Conservation (phyloP, 2,797 vertebrate species). For the Acridotheres tristis region DNA sequence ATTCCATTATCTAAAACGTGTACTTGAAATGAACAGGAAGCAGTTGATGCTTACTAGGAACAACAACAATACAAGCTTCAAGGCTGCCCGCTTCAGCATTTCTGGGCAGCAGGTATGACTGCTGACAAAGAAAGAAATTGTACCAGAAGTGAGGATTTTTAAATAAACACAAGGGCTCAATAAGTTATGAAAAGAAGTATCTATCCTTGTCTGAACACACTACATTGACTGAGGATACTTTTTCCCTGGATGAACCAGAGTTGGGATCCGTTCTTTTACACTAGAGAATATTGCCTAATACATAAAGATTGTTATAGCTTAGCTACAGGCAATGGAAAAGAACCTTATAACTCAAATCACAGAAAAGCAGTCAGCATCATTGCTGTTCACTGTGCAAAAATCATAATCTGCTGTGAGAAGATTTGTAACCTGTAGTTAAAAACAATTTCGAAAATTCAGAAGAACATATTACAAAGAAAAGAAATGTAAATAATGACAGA, state of each 20-base stretch:
- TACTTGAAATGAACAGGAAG: background rate
- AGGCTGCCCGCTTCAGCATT: background rate
- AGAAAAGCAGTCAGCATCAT: background rate
- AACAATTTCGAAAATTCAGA: background rate
- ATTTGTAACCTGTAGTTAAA: background rate
- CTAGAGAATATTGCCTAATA: background rate
- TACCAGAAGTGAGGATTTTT: background rate
- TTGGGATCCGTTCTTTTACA: background rate
- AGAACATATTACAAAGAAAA: background rate
- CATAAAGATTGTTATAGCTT: background rate
- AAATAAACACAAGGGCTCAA: background rate
- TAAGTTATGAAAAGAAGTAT: accelerated
- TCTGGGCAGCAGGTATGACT: background rate
- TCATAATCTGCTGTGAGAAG: background rate
- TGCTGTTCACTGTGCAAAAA: background rate
- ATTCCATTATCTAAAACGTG: background rate
- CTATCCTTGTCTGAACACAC: background rate
- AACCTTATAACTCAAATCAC: background rate
- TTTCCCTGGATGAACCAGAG: background rate
- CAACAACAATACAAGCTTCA: background rate
- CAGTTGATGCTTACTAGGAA: background rate
- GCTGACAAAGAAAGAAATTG: background rate
- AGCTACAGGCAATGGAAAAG: background rate
- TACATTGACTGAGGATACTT: background rate
- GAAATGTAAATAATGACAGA: background rate